Base-by-base conservation (phyloP, 1,140 invertebrate species). In the Bombus impatiens region DNA sequence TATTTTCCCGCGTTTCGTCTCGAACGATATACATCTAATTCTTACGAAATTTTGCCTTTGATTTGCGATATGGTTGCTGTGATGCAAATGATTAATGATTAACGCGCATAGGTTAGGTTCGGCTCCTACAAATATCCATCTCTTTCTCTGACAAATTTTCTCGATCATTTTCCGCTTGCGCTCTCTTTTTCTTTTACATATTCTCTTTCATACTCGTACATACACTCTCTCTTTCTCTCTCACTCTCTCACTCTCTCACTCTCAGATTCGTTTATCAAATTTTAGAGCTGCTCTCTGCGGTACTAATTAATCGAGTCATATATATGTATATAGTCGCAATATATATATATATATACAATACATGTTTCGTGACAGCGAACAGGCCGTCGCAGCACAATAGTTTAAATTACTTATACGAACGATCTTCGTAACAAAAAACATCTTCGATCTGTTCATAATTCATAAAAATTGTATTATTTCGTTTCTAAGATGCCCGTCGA, bases 11-110 rank as follows among this genome's bases (percentile, higher is more conserved):
- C 44, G 22, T 75, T 77, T 47, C 47, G 32, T 62, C 68, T 74
- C 28, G 18, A 59, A 80, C 57, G 74, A 86, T 77, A 47, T 86
- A 89, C 78, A 92, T 59, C 44, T 78, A 78, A 53, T 70, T 53
- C n/a, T 74, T 76, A 82, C 82, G 91, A 88, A 92, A 91, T 92
- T 6, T 92, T 62, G 25, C 65, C 83, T 92, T 92, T 92, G 89
- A 90, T 91, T 92, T 88, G 86, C 92, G 93, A 93, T 93, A 93
- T 91, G 92, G 78, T 72, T 91, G 62, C 71, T 47, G 42, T 74
- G 88, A 79, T 53, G 83, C 68, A 78, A 91, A 78, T 80, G 75
- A 91, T 35, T 40, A 87, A 88, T 87, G 81, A 72, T 80, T 72
- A 84, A 76, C 59, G 82, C 82, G 76, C 25, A 28, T 84, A 84